Base-by-base conservation (phyloP, 2,113 vertebrate species). In the Cyprinus carpio region DNA sequence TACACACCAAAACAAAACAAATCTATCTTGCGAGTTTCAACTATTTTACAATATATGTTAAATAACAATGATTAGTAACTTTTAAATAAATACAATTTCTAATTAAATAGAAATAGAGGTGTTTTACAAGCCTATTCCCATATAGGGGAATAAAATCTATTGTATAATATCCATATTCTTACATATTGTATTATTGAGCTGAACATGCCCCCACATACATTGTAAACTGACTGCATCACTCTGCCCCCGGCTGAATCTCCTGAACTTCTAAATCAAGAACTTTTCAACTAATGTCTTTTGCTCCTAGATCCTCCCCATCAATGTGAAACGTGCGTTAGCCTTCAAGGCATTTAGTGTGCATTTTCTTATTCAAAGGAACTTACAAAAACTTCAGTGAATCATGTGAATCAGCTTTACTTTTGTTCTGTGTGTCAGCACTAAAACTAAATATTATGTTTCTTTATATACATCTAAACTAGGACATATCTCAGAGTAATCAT, bases 261-360 rank as follows among this genome's bases (percentile, higher is more conserved):
- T 74, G 67, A 20, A 34, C 46, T 31, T 54, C 49, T 31, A 31
- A 76, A 23, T 77, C 75, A 20, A 40, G 10, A 37, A n/a, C 51
- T 60, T 78, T 37, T 60, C 29, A 37, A 20, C 54, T 40, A 34
- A 34, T 58, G 9, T 34, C 20, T 78, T 78, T 78, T 25, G 20
- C 54, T 62, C 15, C 43, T 29, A 37, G 51, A 37, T 60, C 31
- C 18, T 60, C 54, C 51, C 31, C 62, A 56, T 40, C 31, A 34
- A 4, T 34, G 31, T 34, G 31, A 34, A 34, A 34, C 31, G 4
- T 34, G 31, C 0, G 34, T 60, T 31, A 54, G n/a, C n/a, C n/a
- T 58, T 34, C 43, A 62, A n/a, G 75, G 31, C 75, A 77, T 58
- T 77, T 23, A 40, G 31, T 79, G 56, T 40, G 31, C 54, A 75